Evolutionary conservation across 2,113 vertebrate species (phyloP).

Genomic region (Odobenus rosmarus): DNA sequence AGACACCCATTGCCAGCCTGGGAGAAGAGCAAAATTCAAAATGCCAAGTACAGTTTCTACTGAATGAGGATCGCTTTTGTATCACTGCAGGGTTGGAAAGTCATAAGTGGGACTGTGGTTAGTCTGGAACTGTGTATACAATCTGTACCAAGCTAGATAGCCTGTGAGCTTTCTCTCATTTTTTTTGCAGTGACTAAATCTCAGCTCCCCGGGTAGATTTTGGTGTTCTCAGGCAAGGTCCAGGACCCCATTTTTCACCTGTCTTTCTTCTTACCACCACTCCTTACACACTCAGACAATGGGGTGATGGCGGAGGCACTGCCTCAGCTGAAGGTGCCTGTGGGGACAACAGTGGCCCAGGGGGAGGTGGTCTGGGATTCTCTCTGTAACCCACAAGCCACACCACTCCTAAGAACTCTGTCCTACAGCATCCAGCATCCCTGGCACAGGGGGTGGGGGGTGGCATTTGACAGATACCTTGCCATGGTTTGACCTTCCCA

Average conservation of each 20-base stretch:
- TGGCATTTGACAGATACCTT: fast-evolving
- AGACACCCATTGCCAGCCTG: background rate
- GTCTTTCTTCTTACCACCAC: background rate
- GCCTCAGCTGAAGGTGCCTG: background rate
- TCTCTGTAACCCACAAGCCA: fast-evolving
- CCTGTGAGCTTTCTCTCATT: background rate
- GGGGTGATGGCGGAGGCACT: background rate
- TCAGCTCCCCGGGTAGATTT: background rate
- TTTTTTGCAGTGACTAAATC: background rate
- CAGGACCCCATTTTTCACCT: background rate
- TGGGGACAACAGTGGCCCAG: too few relatives aligned
- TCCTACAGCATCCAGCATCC: background rate
- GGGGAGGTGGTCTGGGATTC: fast-evolving
- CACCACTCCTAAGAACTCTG: fast-evolving
- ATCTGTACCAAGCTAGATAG: background rate
- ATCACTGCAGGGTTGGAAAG: background rate
- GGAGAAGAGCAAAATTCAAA: background rate
- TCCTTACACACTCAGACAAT: background rate
- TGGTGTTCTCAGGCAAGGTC: background rate
- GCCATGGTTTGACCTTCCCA: background rate
- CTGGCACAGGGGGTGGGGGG: background rate
- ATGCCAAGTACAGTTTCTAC: background rate
- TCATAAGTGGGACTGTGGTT: background rate
- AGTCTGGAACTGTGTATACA: background rate
- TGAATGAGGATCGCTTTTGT: background rate